These are phyloP conservation scores for Halotydeus destructor DNA, from an alignment of 1,140 invertebrate species.

Conservation along the genomic window DNA sequence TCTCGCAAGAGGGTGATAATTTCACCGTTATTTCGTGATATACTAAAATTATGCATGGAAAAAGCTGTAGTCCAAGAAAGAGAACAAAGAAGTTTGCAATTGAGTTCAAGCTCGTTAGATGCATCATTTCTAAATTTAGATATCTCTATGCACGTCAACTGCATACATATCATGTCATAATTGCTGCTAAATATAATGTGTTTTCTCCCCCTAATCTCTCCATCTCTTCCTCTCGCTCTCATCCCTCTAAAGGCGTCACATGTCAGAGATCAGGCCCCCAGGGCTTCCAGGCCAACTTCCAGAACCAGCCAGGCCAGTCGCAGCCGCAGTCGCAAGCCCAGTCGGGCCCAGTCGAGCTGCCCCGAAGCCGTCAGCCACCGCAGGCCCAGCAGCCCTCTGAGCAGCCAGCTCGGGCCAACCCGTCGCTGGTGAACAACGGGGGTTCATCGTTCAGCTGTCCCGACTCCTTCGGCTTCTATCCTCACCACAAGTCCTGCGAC, in stretches of 20 bases:
- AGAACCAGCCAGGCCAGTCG: neutral
- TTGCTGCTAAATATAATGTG: neutral
- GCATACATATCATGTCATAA: neutral
- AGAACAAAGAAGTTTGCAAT: too few relatives aligned
- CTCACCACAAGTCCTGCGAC: conserved; percentile 61
- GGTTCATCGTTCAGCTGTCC: conserved; percentile 92
- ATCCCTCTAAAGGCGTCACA: too few relatives aligned
- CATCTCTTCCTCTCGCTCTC: neutral
- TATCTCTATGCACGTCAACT: too few relatives aligned
- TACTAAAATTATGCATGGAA: too few relatives aligned
- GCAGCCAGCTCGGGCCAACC: conserved; percentile 22
- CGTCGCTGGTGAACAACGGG: too few relatives aligned
- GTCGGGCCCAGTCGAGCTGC: neutral
- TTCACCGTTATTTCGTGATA: too few relatives aligned
- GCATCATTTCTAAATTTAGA: too few relatives aligned
- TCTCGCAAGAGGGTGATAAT: too few relatives aligned
- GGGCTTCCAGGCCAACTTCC: neutral
- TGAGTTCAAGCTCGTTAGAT: too few relatives aligned
- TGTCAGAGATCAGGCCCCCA: too few relatives aligned
- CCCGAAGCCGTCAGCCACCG: neutral
- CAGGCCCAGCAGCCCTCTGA: conserved; percentile 19
- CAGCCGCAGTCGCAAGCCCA: neutral
- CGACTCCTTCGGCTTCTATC: conserved; percentile 80
- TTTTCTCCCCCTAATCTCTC: neutral
- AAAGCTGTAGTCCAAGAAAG: too few relatives aligned